phyloP scores from a whole-genome alignment of 2,888 invertebrate species.

The Cinara cedri region DNA sequence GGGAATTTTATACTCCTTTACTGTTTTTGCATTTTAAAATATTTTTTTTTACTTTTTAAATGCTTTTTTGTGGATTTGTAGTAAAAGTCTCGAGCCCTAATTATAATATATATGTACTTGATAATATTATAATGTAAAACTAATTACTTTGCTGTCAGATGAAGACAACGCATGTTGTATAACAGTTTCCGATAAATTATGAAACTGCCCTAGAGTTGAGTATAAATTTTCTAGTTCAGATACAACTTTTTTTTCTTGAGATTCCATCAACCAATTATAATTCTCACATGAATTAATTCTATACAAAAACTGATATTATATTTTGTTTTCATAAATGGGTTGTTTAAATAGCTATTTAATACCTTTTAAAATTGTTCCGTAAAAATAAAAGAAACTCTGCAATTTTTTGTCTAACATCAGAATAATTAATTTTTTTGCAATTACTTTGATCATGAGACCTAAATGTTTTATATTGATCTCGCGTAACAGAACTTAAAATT shows the following conservation, averaged over 20 bases:
- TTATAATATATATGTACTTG: constrained; percentile 27
- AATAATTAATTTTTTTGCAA: constrained; percentile 43
- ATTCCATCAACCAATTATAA: constrained; percentile 58
- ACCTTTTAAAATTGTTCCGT: constrained; percentile 59
- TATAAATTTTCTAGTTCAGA: constrained; percentile 58
- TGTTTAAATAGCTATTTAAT: constrained; percentile 18
- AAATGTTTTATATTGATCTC: constrained; percentile 54
- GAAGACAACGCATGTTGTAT: constrained; percentile 63
- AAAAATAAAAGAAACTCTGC: constrained; percentile 59
- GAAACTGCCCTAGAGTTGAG: constrained; percentile 61
- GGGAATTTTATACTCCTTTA: too few relatives aligned
- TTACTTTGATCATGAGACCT: constrained; percentile 46
- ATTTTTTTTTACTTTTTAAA: too few relatives aligned
- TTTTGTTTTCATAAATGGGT: neutral
- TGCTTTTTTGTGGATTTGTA: neutral
- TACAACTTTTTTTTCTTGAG: constrained; percentile 53
- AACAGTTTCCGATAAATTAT: constrained; percentile 63
- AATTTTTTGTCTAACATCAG: constrained; percentile 53
- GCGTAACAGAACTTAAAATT: constrained; percentile 45
- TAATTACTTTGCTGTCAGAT: constrained; percentile 63
- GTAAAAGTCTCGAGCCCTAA: too few relatives aligned
- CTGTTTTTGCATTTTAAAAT: too few relatives aligned
- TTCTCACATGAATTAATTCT: constrained; percentile 55
- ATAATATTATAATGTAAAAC: constrained; percentile 41
- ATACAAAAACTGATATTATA: neutral